A percentile compares a stretch with the other conserved stretches of the same genome.
Evolutionary conservation across 1,140 invertebrate species (phyloP).

Genomic region (Pseudomyrmex gracilis): DNA sequence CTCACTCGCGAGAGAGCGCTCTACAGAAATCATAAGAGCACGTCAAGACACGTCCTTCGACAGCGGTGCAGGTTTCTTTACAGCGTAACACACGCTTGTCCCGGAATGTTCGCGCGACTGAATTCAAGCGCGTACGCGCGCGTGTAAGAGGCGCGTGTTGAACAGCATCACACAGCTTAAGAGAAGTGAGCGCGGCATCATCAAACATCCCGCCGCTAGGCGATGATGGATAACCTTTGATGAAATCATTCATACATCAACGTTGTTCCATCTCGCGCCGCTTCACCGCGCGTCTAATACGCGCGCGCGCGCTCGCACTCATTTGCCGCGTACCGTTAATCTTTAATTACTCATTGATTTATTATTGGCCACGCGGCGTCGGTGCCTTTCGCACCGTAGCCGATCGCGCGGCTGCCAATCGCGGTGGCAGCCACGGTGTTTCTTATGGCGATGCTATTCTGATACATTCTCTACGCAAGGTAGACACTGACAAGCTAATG

Average conservation of each 20-base stretch:
- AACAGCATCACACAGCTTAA: constrained; percentile 38
- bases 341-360: constrained; percentile 83
- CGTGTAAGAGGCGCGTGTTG: constrained; percentile 40
- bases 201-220: constrained; percentile 78
- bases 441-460: neutral
- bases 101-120: constrained; percentile 28
- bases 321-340: constrained; percentile 79
- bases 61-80: neutral
- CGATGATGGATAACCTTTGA: constrained; percentile 81
- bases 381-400: constrained; percentile 64
- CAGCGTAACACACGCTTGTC: neutral
- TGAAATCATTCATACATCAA: constrained; percentile 83
- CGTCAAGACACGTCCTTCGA: constrained; percentile 40
- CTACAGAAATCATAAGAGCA: constrained; percentile 25
- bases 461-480: constrained; percentile 25
- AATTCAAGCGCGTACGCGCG: constrained; percentile 30
- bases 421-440: constrained; percentile 31
- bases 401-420: constrained; percentile 27
- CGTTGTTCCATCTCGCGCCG: constrained; percentile 22
- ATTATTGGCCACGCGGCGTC: constrained; percentile 68
- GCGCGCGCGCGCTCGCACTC: constrained; percentile 51
- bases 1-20: constrained; percentile 9
- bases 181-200: constrained; percentile 73
- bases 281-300: neutral
- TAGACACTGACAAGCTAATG: constrained; percentile 24